Percentiles rank a stretch among this genome's conserved stretches.
phyloP scores from a whole-genome alignment of 1,140 invertebrate genomes.

The Bradynema listronoti region DNA sequence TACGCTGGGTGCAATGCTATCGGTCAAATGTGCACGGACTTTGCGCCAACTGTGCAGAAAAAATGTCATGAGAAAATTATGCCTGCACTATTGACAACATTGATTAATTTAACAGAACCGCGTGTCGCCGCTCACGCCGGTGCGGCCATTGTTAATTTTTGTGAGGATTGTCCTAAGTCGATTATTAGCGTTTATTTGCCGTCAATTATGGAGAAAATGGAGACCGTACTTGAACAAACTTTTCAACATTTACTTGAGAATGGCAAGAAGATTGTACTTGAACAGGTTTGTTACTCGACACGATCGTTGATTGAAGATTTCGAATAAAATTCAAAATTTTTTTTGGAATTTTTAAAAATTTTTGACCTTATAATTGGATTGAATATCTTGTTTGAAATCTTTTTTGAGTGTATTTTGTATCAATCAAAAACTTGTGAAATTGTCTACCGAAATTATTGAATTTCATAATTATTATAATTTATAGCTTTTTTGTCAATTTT shows the following conservation, averaged over 20 bases:
- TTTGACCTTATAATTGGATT: too few species aligned
- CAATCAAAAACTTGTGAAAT: too few species aligned
- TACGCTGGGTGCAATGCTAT: constrained; percentile 98
- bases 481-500: too few species aligned
- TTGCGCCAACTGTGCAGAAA: constrained; percentile 90
- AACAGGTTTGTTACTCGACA: constrained; percentile 80
- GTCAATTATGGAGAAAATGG: constrained; percentile 80
- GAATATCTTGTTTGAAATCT: too few species aligned
- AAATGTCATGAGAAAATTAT: constrained; percentile 91
- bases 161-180: constrained; percentile 88
- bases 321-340: not conserved
- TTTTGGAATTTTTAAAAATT: too few species aligned
- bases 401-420: too few species aligned
- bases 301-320: too few species aligned
- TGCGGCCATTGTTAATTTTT: constrained; percentile 96
- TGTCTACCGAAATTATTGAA: too few species aligned
- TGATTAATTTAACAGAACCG: constrained; percentile 83
- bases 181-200: constrained; percentile 84
- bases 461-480: constrained; percentile 5
- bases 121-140: constrained; percentile 75
- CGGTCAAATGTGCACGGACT: constrained; percentile 97
- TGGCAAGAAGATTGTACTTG: constrained; percentile 88
- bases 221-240: constrained; percentile 80
- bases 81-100: constrained; percentile 76
- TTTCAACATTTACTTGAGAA: constrained; percentile 82